Conservation (phyloP, 2,888 invertebrate species). For the Aspidiotus rigidus region DNA sequence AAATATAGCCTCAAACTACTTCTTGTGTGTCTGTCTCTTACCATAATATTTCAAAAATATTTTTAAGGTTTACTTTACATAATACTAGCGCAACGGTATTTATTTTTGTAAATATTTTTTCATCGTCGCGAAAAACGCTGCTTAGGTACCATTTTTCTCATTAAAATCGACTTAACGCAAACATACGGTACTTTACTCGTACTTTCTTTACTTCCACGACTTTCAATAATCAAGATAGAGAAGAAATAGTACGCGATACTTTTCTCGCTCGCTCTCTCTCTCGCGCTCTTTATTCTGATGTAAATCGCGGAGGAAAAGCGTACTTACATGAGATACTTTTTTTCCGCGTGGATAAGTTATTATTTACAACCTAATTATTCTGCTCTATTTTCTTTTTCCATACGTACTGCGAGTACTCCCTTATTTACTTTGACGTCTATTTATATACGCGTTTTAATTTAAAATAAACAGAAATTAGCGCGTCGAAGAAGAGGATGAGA, state of each 20-base stretch:
- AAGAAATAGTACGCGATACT: too few species aligned
- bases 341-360: background rate
- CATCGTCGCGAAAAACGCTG: background rate
- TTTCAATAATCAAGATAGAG: background rate
- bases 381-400: background rate
- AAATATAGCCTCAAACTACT: background rate
- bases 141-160: background rate
- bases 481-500: background rate
- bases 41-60: background rate
- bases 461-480: background rate
- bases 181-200: background rate
- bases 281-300: too few species aligned
- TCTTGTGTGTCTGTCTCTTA: background rate
- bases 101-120: background rate
- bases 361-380: background rate
- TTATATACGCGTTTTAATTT: background rate
- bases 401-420: background rate
- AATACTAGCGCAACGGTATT: background rate
- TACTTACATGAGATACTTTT: too few species aligned
- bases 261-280: too few species aligned
- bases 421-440: background rate
- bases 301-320: too few species aligned
- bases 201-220: background rate
- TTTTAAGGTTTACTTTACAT: background rate
- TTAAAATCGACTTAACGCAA: slow-evolving; percentile 2